Conservation (phyloP, 2,888 invertebrate species). For the Dryobota labecula region DNA sequence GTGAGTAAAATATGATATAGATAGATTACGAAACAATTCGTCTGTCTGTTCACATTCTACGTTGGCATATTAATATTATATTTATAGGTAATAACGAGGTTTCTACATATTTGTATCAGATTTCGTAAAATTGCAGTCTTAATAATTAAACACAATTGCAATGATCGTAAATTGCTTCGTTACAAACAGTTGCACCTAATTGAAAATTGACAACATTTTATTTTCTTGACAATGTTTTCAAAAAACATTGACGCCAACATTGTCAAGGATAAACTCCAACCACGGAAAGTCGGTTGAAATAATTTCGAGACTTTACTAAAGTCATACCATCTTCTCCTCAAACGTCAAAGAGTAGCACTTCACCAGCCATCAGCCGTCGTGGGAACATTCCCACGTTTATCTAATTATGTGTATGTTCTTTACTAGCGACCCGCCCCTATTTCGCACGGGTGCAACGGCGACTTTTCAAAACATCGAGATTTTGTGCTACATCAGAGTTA, state of each 20-base stretch:
- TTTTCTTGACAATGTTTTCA: no score
- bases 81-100: neutral
- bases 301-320: constrained; percentile 19
- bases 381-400: constrained; percentile 48
- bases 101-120: constrained; percentile 20
- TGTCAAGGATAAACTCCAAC: constrained; percentile 3
- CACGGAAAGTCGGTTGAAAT: constrained; percentile 9
- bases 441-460: neutral
- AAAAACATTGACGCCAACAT: neutral
- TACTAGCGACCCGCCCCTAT: neutral
- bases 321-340: constrained; percentile 11
- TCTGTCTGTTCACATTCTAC: constrained; percentile 18
- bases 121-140: neutral
- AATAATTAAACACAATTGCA: neutral
- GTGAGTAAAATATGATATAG: constrained; percentile 57
- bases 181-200: neutral
- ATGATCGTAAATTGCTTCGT: neutral
- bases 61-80: constrained; percentile 27
- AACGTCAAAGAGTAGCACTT: neutral
- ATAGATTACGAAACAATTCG: constrained; percentile 50
- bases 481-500: neutral
- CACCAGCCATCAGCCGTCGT: constrained; percentile 16
- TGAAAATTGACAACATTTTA: no score
- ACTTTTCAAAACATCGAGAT: neutral
- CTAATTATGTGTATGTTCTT: constrained; percentile 15